These are phyloP conservation scores for Anser cygnoides DNA, from an alignment of 2,113 vertebrate genomes.

Conservation along the genomic window DNA sequence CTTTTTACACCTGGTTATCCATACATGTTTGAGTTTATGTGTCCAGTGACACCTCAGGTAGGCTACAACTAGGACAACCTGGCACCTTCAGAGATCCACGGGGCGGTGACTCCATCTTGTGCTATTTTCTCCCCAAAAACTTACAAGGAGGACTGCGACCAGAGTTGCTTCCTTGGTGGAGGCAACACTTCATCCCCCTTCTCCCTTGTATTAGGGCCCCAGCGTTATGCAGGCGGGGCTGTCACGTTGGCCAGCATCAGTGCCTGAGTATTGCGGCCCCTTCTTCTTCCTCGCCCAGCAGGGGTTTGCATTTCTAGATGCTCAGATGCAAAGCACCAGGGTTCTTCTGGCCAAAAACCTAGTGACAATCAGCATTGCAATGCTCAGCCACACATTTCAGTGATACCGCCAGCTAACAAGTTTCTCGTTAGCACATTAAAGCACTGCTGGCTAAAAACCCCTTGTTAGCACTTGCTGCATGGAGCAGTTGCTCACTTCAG, in stretches of 20 bases:
- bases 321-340: not conserved
- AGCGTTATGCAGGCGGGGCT: rapidly evolving
- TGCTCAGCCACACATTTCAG: rapidly evolving
- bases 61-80: not conserved
- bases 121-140: not conserved
- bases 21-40: not conserved
- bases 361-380: not conserved
- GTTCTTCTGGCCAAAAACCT: not conserved
- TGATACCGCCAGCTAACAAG: not conserved
- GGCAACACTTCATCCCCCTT: not conserved
- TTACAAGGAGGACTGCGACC: not conserved
- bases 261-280: rapidly evolving
- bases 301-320: not conserved
- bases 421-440: not conserved
- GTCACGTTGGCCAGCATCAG: rapidly evolving
- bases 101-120: not conserved
- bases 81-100: not conserved
- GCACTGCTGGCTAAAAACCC: not conserved
- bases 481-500: not conserved
- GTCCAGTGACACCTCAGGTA: not conserved
- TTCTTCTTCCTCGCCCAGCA: not conserved
- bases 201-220: rapidly evolving
- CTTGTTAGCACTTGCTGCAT: not conserved
- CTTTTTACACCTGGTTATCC: not conserved
- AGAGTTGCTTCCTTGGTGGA: rapidly evolving